Base-by-base conservation (phyloP, 2,888 invertebrate genomes). In the Lasioglossum marginatum region DNA sequence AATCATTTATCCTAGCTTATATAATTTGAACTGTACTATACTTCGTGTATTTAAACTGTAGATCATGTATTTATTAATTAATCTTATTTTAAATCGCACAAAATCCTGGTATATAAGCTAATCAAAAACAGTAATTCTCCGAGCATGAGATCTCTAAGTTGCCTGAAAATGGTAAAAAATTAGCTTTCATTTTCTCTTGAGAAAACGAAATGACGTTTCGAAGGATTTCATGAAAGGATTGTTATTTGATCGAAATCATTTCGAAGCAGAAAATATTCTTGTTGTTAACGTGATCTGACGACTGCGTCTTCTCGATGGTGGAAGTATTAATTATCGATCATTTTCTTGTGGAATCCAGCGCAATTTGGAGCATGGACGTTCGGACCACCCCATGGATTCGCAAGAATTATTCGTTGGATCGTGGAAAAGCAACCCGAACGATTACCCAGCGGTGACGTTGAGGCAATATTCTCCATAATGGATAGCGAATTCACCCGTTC, bases 371-470 rank as follows among this genome's bases (percentile, higher is more conserved):
- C 98, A 91, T 99, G 99, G 99, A 97, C 97, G 87, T 98, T 97
- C 96, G 99, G 99, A 8, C 99, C 99, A 6, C 98, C 99, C 94
- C 99, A 99, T 96, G 99, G 99, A 81, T 99, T 99, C 96, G 99
- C 99, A 79, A 97, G 99, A 94, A 98, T 99, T 94, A 97, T 98
- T 83, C 97, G 98, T 93, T 99, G 99, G 99, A 97, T 97, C 92
- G 96, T 98, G 91, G 98, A 98, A 95, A 97, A 98, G 95, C 97
- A 97, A 92, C 99, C 99, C 10, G 98, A 98, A 95, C 96, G 98
- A 90, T 96, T 98, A 92, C 97, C 98, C 86, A 98, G 98, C 95
- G 98, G 98, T 74, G 98, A 99, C 96, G 97, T 99, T 88, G 98
- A 98, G 95, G 98, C 98, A 4, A 97, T 98, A 93, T 98, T 99